Percentiles rank a stretch among this genome's conserved stretches.
Evolutionary conservation across 1,140 invertebrate species (phyloP).

Genomic region (Heliconius melpomene): DNA sequence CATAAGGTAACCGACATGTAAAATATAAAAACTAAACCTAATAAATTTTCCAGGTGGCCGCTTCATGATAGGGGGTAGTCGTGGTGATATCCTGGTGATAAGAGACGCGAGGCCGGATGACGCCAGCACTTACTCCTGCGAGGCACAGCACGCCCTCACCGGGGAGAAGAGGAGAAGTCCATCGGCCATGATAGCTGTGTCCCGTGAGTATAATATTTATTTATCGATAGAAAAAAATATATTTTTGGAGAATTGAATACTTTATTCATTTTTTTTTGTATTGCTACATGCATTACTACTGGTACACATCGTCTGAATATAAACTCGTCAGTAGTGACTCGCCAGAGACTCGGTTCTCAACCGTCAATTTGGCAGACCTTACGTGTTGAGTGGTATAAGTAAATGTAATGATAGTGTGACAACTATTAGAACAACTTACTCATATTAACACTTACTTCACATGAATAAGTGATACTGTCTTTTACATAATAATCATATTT

Average conservation of each 20-base stretch:
- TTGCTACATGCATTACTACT: too few relatives aligned
- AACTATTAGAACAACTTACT: neutral
- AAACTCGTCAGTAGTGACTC: too few relatives aligned
- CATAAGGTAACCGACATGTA: neutral
- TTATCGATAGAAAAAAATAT: neutral
- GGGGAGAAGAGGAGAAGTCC: slow-evolving; percentile 85
- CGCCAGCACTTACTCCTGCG: slow-evolving; percentile 84
- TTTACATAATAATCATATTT: neutral
- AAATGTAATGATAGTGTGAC: too few relatives aligned
- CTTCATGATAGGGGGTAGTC: slow-evolving; percentile 66
- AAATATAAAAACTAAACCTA: too few relatives aligned
- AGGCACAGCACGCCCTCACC: slow-evolving; percentile 85
- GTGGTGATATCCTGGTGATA: slow-evolving; percentile 80
- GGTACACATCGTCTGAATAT: too few relatives aligned
- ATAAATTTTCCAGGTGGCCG: slow-evolving; percentile 45
- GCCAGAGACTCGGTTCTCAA: too few relatives aligned
- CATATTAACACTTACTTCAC: neutral
- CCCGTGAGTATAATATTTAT: slow-evolving; percentile 76
- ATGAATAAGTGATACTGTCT: neutral
- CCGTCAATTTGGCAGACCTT: too few relatives aligned
- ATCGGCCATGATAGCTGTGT: slow-evolving; percentile 83
- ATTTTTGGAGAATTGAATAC: neutral
- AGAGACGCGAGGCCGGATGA: slow-evolving; percentile 84
- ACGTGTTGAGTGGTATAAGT: too few relatives aligned
- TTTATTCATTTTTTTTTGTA: neutral